phyloP scores from a whole-genome alignment of 2,113 vertebrate species.

The Campylomormyrus numenius region DNA sequence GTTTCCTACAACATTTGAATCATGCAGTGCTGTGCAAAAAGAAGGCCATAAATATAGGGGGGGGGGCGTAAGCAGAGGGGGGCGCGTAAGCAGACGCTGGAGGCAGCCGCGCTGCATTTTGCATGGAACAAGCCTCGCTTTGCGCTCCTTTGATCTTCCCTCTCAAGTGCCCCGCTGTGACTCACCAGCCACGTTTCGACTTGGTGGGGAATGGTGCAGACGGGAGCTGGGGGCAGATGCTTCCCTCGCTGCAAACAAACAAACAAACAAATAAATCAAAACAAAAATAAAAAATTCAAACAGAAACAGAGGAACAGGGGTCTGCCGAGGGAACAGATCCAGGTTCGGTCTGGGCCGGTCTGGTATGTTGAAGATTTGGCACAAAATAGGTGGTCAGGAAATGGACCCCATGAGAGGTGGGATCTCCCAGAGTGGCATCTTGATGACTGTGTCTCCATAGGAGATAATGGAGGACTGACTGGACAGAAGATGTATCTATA shows the following conservation, averaged over 20 bases:
- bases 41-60: not conserved
- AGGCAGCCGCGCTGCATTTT: constrained; percentile 17
- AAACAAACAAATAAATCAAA: not conserved
- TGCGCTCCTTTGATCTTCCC: constrained; percentile 16
- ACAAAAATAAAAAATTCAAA: not conserved
- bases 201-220: not conserved
- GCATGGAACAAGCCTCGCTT: constrained; percentile 23
- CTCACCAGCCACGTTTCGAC: not conserved
- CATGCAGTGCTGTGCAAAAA: constrained; percentile 12
- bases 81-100: not conserved
- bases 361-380: not conserved
- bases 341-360: not conserved
- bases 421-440: not conserved
- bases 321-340: not conserved
- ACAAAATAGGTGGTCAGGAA: not conserved
- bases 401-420: not conserved
- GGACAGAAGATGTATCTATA: not conserved
- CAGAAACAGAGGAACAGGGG: not conserved
- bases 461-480: not conserved
- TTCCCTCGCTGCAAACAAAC: not conserved
- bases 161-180: constrained; percentile 15
- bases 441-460: not conserved
- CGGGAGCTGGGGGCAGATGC: not conserved
- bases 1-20: constrained; percentile 21
- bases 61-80: not conserved